phyloP scores from a whole-genome alignment of 2,888 invertebrate species.

The Melinaea menophilus region DNA sequence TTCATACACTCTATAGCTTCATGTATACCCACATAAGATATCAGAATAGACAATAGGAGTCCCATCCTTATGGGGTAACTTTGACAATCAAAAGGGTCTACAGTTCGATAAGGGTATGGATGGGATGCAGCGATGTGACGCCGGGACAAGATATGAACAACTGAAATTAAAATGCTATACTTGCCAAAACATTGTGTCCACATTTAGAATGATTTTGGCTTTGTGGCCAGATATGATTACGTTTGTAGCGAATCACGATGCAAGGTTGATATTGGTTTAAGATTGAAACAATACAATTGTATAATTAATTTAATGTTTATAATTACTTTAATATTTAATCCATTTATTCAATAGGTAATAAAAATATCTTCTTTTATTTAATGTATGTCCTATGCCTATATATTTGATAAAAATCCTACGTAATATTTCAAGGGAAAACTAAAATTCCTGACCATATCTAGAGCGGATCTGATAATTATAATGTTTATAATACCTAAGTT shows the following conservation, averaged over 20 bases:
- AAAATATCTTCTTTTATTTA: background rate
- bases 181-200: conserved; percentile 73
- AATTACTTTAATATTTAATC: too few relatives aligned
- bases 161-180: conserved; percentile 74
- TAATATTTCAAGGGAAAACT: background rate
- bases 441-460: background rate
- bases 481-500: background rate
- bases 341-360: too few relatives aligned
- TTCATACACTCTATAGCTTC: conserved; percentile 81
- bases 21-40: conserved; percentile 85
- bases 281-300: conserved; percentile 38
- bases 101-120: conserved; percentile 50
- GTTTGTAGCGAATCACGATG: conserved; percentile 44
- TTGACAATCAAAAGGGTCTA: conserved; percentile 34
- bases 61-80: conserved; percentile 76
- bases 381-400: background rate
- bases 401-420: background rate
- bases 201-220: conserved; percentile 74
- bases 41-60: conserved; percentile 84
- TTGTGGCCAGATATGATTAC: conserved; percentile 56
- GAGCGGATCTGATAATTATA: background rate
- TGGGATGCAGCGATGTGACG: conserved; percentile 68
- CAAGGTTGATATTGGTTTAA: conserved; percentile 45
- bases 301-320: conserved; percentile 24
- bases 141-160: conserved; percentile 74